Evolutionary conservation across 2,888 invertebrate genomes (phyloP), one percentile per base, ranked within the genome.

Genomic region (Eulithis testata): DNA sequence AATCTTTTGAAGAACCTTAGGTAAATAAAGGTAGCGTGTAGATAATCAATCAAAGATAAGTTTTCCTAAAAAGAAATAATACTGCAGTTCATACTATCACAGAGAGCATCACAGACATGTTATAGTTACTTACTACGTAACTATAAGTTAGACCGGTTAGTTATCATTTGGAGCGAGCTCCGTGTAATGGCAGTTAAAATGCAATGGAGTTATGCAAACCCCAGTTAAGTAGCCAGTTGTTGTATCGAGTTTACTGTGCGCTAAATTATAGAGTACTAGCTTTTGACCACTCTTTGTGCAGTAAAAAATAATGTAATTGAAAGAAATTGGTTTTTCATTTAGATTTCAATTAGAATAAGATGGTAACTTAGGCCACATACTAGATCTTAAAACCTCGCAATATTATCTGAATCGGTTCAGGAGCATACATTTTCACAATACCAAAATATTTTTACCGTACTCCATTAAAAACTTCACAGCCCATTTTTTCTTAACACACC

Each of bases 111-210:
- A 21, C 21, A 21, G 2, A 31, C 31, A 57, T 50, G 0, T 11
- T 43, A 54, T 43, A 27, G 40, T 9, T 47, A 31, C 44, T 44
- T 49, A 44, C 3, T 12, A 55, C 54, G 60, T 64, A 60, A 65
- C 52, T 50, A 53, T 40, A 55, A 12, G 49, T 62, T 50, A 58
- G 65, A 69, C 69, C 55, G 60, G 70, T 68, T 70, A 49, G 14
- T 64, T 73, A 68, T 73, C 70, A 73, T 73, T 67, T 71, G 63
- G 67, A 74, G 73, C 71, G 70, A 69, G 60, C 70, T 54, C 68
- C 75, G 74, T 76, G 69, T 73, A 75, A 76, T 73, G 50, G 59
- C 62, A 65, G 69, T 66, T 71, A 72, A 72, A 57, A 72, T 71
- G 73, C 74, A 67, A 69, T 44, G 45, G 47, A 65, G 47, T 73